Conservation (phyloP, 2,113 vertebrate species). For the Amblyornis subalaris region DNA sequence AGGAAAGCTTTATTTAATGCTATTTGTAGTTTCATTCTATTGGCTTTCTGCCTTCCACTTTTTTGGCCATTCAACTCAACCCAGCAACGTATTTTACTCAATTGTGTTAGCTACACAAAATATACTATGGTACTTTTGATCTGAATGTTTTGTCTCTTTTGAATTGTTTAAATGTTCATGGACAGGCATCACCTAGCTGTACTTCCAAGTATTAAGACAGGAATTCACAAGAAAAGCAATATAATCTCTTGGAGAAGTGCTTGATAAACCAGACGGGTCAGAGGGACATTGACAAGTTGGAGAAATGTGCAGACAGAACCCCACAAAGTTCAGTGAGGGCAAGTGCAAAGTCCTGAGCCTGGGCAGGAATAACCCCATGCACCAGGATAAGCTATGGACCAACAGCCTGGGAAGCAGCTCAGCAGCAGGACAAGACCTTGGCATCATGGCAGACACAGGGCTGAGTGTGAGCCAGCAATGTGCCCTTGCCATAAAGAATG, state of each 20-base stretch:
- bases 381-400: neutral
- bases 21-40: neutral
- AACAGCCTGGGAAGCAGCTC: neutral
- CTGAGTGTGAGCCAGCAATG: fast-evolving
- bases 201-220: neutral
- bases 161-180: neutral
- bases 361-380: neutral
- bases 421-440: neutral
- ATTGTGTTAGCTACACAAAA: neutral
- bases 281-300: neutral
- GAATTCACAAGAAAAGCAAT: neutral
- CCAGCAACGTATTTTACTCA: neutral
- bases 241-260: neutral
- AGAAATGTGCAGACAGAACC: neutral
- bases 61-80: neutral
- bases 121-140: neutral
- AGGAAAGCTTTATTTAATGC: neutral
- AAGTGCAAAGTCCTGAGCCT: neutral
- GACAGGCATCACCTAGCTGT: neutral
- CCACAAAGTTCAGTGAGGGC: neutral
- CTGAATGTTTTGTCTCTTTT: neutral
- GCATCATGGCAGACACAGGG: neutral
- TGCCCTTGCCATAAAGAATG: neutral
- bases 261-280: neutral
- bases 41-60: neutral